Evolutionary conservation across 2,113 vertebrate genomes (phyloP), one percentile per base, ranked within the genome.

Genomic region (Galeopterus variegatus): DNA sequence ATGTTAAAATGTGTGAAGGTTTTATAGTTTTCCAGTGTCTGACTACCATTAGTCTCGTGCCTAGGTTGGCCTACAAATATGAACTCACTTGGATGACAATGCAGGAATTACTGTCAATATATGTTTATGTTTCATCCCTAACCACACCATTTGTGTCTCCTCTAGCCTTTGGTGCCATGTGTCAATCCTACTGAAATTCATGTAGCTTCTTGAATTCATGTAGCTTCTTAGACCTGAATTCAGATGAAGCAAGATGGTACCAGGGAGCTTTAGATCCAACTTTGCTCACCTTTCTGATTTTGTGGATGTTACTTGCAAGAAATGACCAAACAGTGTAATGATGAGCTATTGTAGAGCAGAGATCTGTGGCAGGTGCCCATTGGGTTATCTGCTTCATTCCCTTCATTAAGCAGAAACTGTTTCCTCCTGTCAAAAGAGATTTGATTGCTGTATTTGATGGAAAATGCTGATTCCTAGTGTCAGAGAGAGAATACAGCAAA

Each of bases 261-360:
- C 23, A 86, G 41, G 26, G 23, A 73, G 50, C 80, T 94, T 89
- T 92, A 92, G 50, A 93, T 48, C 13, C 8, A 26, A 85, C 48
- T 70, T 52, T 26, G 56, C n/a, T 76, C 58, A 90, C 54, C 64
- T 80, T 93, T 95, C 77, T 88, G 58, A 62, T 93, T 88, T 41
- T 70, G 60, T n/a, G 70, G 60, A 56, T 94, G 36, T 87, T 58
- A 80, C 52, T 8, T 91, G 45, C 33, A 72, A 76, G 67, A 88
- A 88, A 93, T 76, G 50, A 88, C n/a, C 83, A 26, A 81, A 75
- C 9, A 62, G n/a, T 28, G 18, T n/a, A 73, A 80, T 80, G 80
- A 50, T 80, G 69, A 94, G 70, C n/a, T 62, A 41, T 21, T 45
- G 23, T 76, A 33, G 67, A 70, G 70, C 23, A 92, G 21, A 24